Base-by-base conservation (phyloP, 1,140 invertebrate species). In the Drosophila setifemur region DNA sequence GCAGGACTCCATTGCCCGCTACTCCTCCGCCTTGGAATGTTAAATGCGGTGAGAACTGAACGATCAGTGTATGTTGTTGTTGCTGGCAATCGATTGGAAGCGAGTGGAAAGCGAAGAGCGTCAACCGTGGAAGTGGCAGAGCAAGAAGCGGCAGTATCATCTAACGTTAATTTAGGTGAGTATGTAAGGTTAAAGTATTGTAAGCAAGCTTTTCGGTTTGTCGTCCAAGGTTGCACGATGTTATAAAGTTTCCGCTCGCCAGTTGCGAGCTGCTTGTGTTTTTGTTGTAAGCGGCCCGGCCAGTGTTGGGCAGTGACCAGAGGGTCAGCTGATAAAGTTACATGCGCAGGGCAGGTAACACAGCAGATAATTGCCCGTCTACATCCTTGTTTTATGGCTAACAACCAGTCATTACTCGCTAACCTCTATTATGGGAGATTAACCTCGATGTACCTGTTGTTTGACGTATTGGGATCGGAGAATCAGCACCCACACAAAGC, bases 11-110 rank as follows among this genome's bases (percentile, higher is more conserved):
- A 23, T 67, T 52, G 53, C 47, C n/a, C 23, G 43, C 43, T 52
- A 57, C 48, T 49, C 68, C 67, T 12, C 23, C 85, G 83, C 82
- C 67, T 88, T 88, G 85, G 85, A 88, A 88, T 88, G 85, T 88
- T 88, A 88, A 61, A 88, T 88, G 85, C 85, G 86, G 85, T 88
- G 85, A 88, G 69, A 88, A 88, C 86, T 60, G 77, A 70, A 57
- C 73, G 57, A 86, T 79, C 86, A 88, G 85, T 88, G 85, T 78
- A 83, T 83, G 78, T 82, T 81, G 72, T 73, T 74, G 72, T 74
- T 75, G 72, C 66, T 76, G 66, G 73, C 58, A 23, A 66, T 78
- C 72, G 72, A 54, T 63, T 57, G 78, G 47, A 73, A 60, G 39
- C 53, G 68, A 73, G 75, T 57, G 57, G 61, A 61, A 76, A 71